Percentiles rank a stretch among this genome's conserved stretches.
phyloP scores from a whole-genome alignment of 2,888 invertebrate species.

The Digitonthophagus gazella region DNA sequence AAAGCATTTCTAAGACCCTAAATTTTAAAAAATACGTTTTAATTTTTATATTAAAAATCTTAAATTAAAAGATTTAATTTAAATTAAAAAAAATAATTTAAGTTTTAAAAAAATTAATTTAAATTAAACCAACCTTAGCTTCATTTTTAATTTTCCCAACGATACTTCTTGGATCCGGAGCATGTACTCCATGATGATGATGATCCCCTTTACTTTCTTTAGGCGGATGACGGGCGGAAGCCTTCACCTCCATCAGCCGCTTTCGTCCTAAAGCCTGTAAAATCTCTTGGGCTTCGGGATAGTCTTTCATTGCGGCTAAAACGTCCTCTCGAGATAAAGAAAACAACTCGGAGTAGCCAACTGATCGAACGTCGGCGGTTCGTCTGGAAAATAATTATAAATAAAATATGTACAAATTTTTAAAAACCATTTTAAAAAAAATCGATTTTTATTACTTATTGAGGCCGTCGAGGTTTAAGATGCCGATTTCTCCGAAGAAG shows the following conservation, averaged over 20 bases:
- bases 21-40: conserved; percentile 29
- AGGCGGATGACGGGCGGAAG: conserved; percentile 47
- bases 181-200: conserved; percentile 34
- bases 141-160: conserved; percentile 82
- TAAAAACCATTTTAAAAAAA: background rate
- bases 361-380: conserved; percentile 93
- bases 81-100: background rate
- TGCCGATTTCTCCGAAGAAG: conserved; percentile 97
- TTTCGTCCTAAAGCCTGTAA: conserved; percentile 86
- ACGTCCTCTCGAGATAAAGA: conserved; percentile 93
- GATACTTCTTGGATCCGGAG: conserved; percentile 63
- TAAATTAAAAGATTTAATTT: too few relatives aligned
- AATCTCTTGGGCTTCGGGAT: conserved; percentile 94
- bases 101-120: background rate
- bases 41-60: too few relatives aligned
- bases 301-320: conserved; percentile 92
- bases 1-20: conserved; percentile 62
- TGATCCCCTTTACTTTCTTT: conserved; percentile 41
- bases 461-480: conserved; percentile 90
- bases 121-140: conserved; percentile 72
- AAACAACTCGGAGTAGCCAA: conserved; percentile 93
- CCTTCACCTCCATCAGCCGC: conserved; percentile 77
- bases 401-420: conserved; percentile 2
- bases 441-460: conserved; percentile 74
- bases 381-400: conserved; percentile 63